Conservation (phyloP, 1,140 invertebrate species). For the Drusus annulatus region DNA sequence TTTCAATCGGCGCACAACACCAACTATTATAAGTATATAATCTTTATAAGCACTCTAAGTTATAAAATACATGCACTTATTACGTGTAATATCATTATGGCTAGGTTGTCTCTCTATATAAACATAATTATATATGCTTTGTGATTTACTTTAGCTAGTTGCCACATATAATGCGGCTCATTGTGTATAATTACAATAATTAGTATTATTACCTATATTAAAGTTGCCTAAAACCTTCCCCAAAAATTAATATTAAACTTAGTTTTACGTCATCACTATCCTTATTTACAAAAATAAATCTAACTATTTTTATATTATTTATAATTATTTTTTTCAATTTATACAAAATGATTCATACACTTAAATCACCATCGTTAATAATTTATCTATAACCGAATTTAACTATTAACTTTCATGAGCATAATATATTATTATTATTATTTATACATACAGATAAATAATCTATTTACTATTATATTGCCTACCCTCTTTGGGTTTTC, state of each 20-base stretch:
- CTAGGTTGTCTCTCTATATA: conserved; percentile 47
- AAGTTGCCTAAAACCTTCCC: conserved; percentile 58
- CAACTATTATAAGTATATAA: conserved; percentile 33
- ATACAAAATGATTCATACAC: conserved; percentile 44
- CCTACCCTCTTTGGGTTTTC: neutral
- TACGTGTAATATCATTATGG: conserved; percentile 52
- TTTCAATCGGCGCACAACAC: conserved; percentile 15
- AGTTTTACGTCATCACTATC: conserved; percentile 49
- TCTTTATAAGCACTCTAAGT: conserved; percentile 46
- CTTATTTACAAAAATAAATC: conserved; percentile 60
- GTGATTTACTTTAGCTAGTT: conserved; percentile 33
- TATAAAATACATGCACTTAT: conserved; percentile 46
- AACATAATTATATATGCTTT: conserved; percentile 45
- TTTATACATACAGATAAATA: neutral
- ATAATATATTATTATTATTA: conserved; percentile 20
- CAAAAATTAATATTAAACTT: conserved; percentile 56
- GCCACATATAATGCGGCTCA: conserved; percentile 41
- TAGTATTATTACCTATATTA: conserved; percentile 55
- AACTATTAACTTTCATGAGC: conserved; percentile 48
- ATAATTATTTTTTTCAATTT: conserved; percentile 27
- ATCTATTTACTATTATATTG: neutral
- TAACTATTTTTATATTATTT: conserved; percentile 49
- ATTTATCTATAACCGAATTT: conserved; percentile 56
- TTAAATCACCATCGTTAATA: conserved; percentile 51
- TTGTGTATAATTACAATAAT: conserved; percentile 47